phyloP scores from a whole-genome alignment of 2,888 invertebrate species.

The Folsomia manolachei region DNA sequence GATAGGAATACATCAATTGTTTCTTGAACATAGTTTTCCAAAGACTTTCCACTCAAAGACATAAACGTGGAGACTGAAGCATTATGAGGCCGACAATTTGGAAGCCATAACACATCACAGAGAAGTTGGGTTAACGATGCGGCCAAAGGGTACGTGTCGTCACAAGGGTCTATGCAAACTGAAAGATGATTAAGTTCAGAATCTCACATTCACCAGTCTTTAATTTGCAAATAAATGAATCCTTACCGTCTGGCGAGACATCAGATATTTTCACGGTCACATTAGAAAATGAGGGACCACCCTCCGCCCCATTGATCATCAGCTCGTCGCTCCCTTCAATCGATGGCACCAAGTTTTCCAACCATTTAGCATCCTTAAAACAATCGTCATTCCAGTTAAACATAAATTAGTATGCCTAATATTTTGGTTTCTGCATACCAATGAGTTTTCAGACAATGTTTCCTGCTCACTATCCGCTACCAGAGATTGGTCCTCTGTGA shows the following conservation, averaged over 20 bases:
- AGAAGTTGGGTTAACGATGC: slow-evolving; percentile 45
- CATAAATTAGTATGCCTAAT: not conserved
- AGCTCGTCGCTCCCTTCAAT: not conserved
- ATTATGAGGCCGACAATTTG: slow-evolving; percentile 47
- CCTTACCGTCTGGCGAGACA: not conserved
- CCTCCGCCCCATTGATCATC: not conserved
- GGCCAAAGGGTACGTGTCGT: slow-evolving; percentile 49
- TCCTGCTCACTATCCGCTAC: not conserved
- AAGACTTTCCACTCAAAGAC: slow-evolving; percentile 49
- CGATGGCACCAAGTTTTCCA: slow-evolving; percentile 6
- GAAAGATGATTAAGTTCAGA: slow-evolving; percentile 13
- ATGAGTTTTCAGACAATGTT: not conserved
- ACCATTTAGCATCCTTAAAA: slow-evolving; percentile 9
- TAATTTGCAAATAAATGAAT: not conserved
- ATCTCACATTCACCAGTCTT: too few species aligned
- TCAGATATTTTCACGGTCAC: not conserved
- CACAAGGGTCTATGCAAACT: too few species aligned
- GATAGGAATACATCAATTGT: slow-evolving; percentile 45
- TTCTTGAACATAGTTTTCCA: slow-evolving; percentile 49
- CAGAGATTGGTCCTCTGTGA: slow-evolving; percentile 24
- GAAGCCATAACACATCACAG: slow-evolving; percentile 50
- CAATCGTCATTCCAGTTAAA: not conserved
- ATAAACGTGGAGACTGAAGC: slow-evolving; percentile 48
- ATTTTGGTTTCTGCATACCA: not conserved
- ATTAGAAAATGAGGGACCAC: not conserved